Conservation (phyloP, 2,113 vertebrate genomes). For the Lichenostomus cassidix region DNA sequence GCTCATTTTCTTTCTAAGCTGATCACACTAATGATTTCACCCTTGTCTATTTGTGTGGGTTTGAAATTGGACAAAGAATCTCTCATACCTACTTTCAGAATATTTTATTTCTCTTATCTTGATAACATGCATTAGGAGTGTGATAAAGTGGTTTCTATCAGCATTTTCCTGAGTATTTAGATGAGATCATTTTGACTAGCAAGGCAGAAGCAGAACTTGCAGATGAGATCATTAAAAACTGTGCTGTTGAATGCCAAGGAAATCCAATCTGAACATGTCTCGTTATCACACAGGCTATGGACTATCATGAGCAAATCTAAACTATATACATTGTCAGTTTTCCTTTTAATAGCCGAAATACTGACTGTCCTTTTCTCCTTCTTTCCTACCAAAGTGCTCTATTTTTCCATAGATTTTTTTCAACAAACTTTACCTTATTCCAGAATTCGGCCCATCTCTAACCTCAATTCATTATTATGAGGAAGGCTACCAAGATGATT, state of each 20-base stretch:
- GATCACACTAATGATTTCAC: neutral
- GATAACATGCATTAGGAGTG: neutral
- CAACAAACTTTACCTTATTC: neutral
- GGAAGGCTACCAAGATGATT: neutral
- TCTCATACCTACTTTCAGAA: neutral
- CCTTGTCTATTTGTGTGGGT: neutral
- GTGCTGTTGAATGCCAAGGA: neutral
- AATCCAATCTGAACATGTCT: neutral
- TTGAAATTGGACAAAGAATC: neutral
- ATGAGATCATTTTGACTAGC: neutral
- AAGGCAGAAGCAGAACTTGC: neutral
- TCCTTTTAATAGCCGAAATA: neutral
- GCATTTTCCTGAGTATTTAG: neutral
- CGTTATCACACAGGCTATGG: neutral
- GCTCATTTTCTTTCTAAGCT: neutral
- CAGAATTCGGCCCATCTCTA: neutral
- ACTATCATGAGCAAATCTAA: neutral
- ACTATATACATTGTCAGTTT: neutral
- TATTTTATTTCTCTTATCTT: constrained; percentile 7
- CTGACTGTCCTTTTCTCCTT: neutral
- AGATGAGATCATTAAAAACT: neutral
- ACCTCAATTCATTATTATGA: neutral
- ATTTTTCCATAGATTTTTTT: neutral
- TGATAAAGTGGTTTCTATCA: neutral
- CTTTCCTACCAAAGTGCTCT: neutral